These are phyloP conservation scores for Anhinga anhinga DNA, from an alignment of 2,113 vertebrate species.

Conservation along the genomic window DNA sequence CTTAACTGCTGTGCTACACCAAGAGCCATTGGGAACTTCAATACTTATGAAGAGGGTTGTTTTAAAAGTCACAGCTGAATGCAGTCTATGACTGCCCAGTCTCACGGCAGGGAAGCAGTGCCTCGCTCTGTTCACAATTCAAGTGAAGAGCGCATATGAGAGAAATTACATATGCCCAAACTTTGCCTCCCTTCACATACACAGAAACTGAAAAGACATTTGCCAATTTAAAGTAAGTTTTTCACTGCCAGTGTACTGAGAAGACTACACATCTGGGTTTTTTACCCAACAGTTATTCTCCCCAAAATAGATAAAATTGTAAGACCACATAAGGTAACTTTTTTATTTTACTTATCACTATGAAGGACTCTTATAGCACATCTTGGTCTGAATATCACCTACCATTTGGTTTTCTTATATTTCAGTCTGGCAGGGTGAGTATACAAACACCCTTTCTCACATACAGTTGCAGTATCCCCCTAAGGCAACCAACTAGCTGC, in stretches of 20 bases:
- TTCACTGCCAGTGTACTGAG: not conserved
- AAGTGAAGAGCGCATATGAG: not conserved
- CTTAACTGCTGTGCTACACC: rapidly evolving
- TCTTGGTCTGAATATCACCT: not conserved
- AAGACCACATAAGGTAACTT: not conserved
- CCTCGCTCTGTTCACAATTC: not conserved
- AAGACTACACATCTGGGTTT: rapidly evolving
- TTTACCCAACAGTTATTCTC: not conserved
- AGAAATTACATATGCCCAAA: not conserved
- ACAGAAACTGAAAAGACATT: not conserved
- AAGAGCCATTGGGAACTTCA: not conserved
- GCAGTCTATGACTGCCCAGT: rapidly evolving
- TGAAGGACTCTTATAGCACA: not conserved
- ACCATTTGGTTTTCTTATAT: not conserved
- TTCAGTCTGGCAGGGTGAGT: not conserved
- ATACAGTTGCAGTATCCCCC: not conserved
- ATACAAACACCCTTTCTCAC: not conserved
- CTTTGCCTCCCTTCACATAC: not conserved
- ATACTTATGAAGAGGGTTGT: not conserved
- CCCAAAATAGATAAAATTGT: not conserved
- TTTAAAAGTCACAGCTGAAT: not conserved
- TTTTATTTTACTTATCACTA: not conserved
- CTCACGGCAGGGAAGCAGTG: rapidly evolving
- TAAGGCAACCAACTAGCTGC: not conserved
- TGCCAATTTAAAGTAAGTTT: not conserved